A percentile compares a stretch with the other conserved stretches of the same genome.
These are phyloP conservation scores for Sarcophilus harrisii DNA, from an alignment of 2,797 vertebrate species.

Conservation along the genomic window DNA sequence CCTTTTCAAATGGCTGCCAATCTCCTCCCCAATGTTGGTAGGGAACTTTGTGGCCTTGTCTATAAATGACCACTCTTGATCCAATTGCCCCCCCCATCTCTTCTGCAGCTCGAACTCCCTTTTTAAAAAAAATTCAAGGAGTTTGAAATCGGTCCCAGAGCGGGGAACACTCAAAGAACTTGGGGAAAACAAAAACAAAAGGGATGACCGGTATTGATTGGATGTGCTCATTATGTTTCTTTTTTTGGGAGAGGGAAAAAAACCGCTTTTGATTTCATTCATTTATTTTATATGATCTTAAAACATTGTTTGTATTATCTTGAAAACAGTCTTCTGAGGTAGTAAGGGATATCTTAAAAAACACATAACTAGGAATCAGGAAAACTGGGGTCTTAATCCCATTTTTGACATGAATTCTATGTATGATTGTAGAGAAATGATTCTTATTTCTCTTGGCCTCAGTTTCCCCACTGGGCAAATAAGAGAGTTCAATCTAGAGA, in stretches of 20 bases:
- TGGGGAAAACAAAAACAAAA: not conserved
- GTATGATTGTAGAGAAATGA: not conserved
- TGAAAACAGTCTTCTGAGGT: not conserved
- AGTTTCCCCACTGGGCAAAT: not conserved
- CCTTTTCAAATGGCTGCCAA: slow-evolving; percentile 47
- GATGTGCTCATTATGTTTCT: not conserved
- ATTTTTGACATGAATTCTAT: not conserved
- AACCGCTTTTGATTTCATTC: slow-evolving; percentile 5
- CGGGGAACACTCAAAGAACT: not conserved
- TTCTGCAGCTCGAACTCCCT: slow-evolving; percentile 5
- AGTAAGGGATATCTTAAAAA: not conserved
- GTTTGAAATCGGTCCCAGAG: slow-evolving; percentile 36
- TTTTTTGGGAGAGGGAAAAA: slow-evolving; percentile 24
- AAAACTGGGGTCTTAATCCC: not conserved
- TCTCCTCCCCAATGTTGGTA: not conserved
- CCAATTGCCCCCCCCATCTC: not conserved
- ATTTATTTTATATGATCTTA: not conserved
- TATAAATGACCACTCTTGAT: slow-evolving; percentile 42
- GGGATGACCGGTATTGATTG: slow-evolving; percentile 2
- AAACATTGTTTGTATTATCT: not conserved
- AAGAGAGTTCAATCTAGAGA: not conserved
- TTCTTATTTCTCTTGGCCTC: not conserved
- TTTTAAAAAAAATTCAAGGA: not conserved
- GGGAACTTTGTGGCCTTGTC: slow-evolving; percentile 12
- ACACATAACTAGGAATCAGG: not conserved